Base-by-base conservation (phyloP, 2,797 vertebrate species). In the Tachyglossus aculeatus region DNA sequence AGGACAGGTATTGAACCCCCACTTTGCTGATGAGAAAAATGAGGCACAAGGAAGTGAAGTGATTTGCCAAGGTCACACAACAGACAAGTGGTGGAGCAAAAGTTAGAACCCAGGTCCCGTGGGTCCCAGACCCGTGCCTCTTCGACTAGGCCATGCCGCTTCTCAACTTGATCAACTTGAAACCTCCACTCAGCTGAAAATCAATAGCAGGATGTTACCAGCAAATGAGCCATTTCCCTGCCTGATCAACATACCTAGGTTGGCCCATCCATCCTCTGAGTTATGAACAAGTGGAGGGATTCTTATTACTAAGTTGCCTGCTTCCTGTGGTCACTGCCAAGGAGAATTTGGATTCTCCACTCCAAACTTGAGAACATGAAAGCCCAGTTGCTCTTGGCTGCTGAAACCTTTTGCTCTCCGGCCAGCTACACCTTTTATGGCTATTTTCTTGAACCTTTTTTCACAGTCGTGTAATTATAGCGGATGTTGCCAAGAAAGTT, bases 351-450 rank as follows among this genome's bases (percentile, higher is more conserved):
- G 86, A 86, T 82, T 88, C 78, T 85, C 80, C 72, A 74, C 79
- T 91, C 85, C 77, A 88, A 90, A 90, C 80, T 79, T 74, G 82
- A 90, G 86, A 92, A 92, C 91, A 92, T 83, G 89, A 92, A 92
- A 91, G 90, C 60, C 69, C 59, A 67, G 5, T 88, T 93, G 85
- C 88, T 93, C 81, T 91, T 93, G 91, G 91, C 91, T 58, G 77
- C 80, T 57, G 84, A 82, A 80, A 77, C 78, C 72, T 81, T n/a
- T 78, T 69, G 76, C 82, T 88, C 88, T 82, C 72, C 82, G 82
- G 90, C 91, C 92, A 93, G 84, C 82, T 89, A 83, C 86, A 92
- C 90, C 91, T 92, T 93, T 93, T 93, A 92, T 88, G 90, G 88
- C 86, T 87, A 87, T 81, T 92, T 93, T 92, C 87, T 90, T 89